Conservation (phyloP, 2,888 invertebrate species). For the Phasia obesa region DNA sequence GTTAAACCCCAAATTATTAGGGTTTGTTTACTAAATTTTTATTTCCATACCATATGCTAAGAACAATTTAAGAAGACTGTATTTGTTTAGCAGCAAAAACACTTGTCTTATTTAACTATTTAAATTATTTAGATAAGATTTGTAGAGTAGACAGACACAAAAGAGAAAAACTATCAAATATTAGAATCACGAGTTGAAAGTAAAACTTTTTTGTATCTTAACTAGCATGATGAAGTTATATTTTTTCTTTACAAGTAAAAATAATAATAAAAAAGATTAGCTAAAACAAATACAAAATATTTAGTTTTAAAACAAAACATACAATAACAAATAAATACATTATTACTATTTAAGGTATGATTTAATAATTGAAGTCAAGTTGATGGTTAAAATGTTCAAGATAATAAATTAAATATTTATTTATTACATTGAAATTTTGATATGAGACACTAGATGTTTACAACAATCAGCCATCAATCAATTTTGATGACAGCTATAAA, state of each 20-base stretch:
- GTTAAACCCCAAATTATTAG: no score
- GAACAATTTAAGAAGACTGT: constrained; percentile 8
- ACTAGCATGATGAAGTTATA: neutral
- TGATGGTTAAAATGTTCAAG: constrained; percentile 16
- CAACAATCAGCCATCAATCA: constrained; percentile 40
- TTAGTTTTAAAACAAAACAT: neutral
- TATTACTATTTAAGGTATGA: constrained; percentile 43
- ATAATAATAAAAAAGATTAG: constrained; percentile 23
- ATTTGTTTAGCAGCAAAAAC: constrained; percentile 49
- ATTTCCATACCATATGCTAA: constrained; percentile 16
- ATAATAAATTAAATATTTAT: constrained; percentile 7
- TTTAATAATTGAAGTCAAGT: constrained; percentile 43
- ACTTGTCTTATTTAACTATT: constrained; percentile 36
- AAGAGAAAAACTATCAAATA: constrained; percentile 9
- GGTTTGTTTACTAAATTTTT: constrained; percentile 25
- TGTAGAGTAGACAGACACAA: constrained; percentile 24
- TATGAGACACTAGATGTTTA: constrained; percentile 26
- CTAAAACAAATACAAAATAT: constrained; percentile 21
- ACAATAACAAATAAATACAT: constrained; percentile 2
- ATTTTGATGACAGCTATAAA: constrained; percentile 31
- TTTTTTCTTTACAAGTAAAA: no score
- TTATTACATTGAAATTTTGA: constrained; percentile 16
- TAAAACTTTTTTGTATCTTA: constrained; percentile 6
- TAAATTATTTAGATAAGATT: constrained; percentile 59
- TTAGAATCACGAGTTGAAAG: constrained; percentile 51